A percentile compares a stretch with the other conserved stretches of the same genome.
Evolutionary conservation across 2,113 vertebrate species (phyloP).

Genomic region (Synchiropus splendidus): DNA sequence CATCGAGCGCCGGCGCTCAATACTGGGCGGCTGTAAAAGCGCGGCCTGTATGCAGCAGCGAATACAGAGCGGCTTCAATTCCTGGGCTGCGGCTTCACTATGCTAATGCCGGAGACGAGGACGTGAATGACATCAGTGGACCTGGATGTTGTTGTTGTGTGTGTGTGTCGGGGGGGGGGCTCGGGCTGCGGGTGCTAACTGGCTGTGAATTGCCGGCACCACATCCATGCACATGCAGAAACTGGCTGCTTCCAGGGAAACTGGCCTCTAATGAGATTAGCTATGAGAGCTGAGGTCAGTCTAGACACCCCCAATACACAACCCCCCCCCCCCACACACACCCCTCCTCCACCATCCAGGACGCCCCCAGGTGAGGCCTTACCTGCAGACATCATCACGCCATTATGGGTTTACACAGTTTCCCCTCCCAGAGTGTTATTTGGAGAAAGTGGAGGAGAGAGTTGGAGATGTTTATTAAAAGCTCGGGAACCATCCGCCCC

Average conservation of each 20-base stretch:
- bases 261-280: constrained; percentile 68
- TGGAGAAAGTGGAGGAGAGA: constrained; percentile 1
- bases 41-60: constrained; percentile 52
- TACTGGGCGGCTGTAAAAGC: constrained; percentile 32
- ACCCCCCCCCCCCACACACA: constrained; percentile 33
- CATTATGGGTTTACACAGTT: constrained; percentile 59
- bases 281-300: constrained; percentile 49
- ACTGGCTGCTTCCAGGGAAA: constrained; percentile 44
- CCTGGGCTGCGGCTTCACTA: constrained; percentile 20
- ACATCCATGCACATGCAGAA: constrained; percentile 53
- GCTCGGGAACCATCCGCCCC: too few relatives aligned
- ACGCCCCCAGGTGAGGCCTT: constrained; percentile 51
- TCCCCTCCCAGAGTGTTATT: constrained; percentile 24
- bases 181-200: constrained; percentile 60
- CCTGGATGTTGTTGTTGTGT: constrained; percentile 6
- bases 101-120: constrained; percentile 20
- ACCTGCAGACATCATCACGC: constrained; percentile 52
- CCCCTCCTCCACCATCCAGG: not conserved
- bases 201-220: constrained; percentile 58
- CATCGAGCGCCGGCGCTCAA: constrained; percentile 50
- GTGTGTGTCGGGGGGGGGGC: constrained; percentile 18
- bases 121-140: constrained; percentile 8
- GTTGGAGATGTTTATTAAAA: too few relatives aligned
- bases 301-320: constrained; percentile 69
- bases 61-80: constrained; percentile 39